Conservation (phyloP, 1,140 invertebrate species). For the Pissodes strobi region DNA sequence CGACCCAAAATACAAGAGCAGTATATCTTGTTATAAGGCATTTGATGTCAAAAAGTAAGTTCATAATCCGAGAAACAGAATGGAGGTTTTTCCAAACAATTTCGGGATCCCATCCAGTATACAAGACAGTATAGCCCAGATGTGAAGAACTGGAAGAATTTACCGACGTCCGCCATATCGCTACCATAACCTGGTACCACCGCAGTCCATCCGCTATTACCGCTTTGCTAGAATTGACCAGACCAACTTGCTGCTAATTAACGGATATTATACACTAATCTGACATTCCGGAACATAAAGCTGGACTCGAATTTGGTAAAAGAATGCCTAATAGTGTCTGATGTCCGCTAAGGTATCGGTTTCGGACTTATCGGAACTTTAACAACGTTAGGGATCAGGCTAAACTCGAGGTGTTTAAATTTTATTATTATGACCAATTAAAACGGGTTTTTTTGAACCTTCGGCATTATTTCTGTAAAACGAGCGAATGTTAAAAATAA, state of each 20-base stretch:
- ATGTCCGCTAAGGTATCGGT: slow-evolving; percentile 7
- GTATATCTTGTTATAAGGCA: too few relatives aligned
- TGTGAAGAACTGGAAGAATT: too few relatives aligned
- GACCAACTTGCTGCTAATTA: slow-evolving; percentile 14
- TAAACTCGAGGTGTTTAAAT: slow-evolving; percentile 28
- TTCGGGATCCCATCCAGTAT: too few relatives aligned
- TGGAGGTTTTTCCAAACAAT: too few relatives aligned
- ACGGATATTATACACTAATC: slow-evolving; percentile 30
- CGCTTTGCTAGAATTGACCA: not conserved
- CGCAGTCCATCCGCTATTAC: not conserved
- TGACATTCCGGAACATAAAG: slow-evolving; percentile 28
- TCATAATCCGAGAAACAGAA: too few relatives aligned
- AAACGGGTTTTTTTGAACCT: slow-evolving; percentile 22
- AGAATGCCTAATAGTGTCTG: slow-evolving; percentile 27
- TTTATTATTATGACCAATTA: slow-evolving; percentile 31
- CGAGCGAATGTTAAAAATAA: too few relatives aligned
- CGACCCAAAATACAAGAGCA: too few relatives aligned
- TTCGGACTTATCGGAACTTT: slow-evolving; percentile 30
- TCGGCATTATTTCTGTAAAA: not conserved
- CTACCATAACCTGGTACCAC: not conserved
- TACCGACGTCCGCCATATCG: too few relatives aligned
- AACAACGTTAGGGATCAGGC: slow-evolving; percentile 25
- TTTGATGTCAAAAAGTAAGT: too few relatives aligned
- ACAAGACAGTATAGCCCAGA: too few relatives aligned
- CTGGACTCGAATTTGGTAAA: slow-evolving; percentile 26